Evolutionary conservation across 2,888 invertebrate species (phyloP), one percentile per base, ranked within the genome.

Genomic region (Trachelus troglodyta): DNA sequence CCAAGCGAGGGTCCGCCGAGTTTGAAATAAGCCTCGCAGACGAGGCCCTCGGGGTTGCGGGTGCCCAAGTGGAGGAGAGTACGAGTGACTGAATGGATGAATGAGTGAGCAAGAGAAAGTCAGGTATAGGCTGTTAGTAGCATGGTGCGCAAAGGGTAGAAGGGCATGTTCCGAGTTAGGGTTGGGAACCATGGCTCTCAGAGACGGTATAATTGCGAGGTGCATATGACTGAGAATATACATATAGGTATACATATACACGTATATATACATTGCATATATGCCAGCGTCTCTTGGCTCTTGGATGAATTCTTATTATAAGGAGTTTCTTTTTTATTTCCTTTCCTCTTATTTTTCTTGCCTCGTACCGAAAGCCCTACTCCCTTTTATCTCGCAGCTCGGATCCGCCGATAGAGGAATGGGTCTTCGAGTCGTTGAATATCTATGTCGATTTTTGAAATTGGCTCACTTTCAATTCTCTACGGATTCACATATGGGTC

Each of bases 191-290:
- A 77, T 80, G 73, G 79, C 76, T 75, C 37, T 75, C 75, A 74
- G 77, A 78, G 78, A 76, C 75, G 76, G 82, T 74, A 85, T 86
- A 86, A 86, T 83, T 79, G 33, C 80, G 79, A 81, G 83, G 79
- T 82, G 82, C 84, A 83, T 88, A 89, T 89, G 88, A 87, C 85
- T 87, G 86, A 71, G 77, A 56, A 56, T 56, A 56, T 56, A 37
- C 33, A 31, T 74, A 15, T 35, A 34, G 34, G 69, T 15, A 75
- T 75, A 56, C 1, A 68, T n/a, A 4, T 33, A 69, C 11, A 9
- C 31, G 6, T 15, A 12, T 31, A n/a, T 35, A 3, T 34, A 75
- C 31, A 31, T 56, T 56, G 56, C 56, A 23, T 56, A 56, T 56
- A 80, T 81, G 76, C 75, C 78, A 56, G 23, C 78, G 86, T 86